Conservation (phyloP, 1,140 invertebrate species). For the Thaumatotibia leucotreta region DNA sequence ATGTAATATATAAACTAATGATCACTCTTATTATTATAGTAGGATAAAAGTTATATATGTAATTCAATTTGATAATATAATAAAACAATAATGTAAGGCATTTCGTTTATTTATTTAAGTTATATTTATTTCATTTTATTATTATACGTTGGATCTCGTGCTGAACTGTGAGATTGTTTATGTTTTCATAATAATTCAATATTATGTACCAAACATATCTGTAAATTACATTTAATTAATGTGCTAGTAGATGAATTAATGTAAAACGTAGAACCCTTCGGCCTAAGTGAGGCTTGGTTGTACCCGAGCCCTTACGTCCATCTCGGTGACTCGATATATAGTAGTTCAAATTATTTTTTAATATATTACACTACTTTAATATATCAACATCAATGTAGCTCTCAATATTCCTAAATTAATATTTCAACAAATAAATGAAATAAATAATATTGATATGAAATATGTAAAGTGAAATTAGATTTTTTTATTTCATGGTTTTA, state of each 20-base stretch:
- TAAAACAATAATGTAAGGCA: not conserved
- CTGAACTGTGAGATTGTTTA: constrained; percentile 24
- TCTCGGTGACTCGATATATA: not conserved
- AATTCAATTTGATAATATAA: not conserved
- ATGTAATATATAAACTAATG: constrained; percentile 3
- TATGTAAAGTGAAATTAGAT: too few species aligned
- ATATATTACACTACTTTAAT: too few species aligned
- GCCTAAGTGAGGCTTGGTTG: constrained; percentile 2
- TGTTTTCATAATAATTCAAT: constrained; percentile 35
- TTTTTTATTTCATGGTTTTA: too few species aligned
- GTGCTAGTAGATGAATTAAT: constrained; percentile 19
- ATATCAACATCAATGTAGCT: too few species aligned
- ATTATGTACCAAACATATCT: constrained; percentile 34
- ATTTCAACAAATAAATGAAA: too few species aligned
- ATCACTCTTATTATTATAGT: not conserved
- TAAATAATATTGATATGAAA: too few species aligned
- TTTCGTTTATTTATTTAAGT: constrained; percentile 11
- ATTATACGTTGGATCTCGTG: constrained; percentile 31
- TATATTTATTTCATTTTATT: not conserved
- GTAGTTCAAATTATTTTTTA: too few species aligned
- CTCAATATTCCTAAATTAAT: too few species aligned
- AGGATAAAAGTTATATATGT: not conserved
- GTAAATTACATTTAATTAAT: constrained; percentile 18
- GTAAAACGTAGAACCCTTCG: constrained; percentile 15
- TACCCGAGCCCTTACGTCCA: not conserved